Evolutionary conservation across 2,797 vertebrate species (phyloP).

Genomic region (Chaenodraco wilsoni): DNA sequence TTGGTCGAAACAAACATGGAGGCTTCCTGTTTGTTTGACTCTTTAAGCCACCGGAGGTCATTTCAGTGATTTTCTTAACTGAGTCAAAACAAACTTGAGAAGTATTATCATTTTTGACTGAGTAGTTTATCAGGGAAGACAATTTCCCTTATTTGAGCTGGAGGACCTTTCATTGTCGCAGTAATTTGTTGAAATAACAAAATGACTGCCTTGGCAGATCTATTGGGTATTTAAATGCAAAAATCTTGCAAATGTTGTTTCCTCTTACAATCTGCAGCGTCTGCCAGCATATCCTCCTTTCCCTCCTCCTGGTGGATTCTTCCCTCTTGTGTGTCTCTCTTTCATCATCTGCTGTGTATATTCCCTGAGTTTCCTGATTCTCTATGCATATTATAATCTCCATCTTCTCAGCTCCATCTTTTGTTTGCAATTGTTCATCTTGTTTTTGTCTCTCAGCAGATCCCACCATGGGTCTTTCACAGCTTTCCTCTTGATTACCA

Average conservation of each 20-base stretch:
- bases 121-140: slow-evolving; percentile 1
- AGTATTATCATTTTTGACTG: background rate
- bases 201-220: slow-evolving; percentile 1
- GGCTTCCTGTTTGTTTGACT: slow-evolving; percentile 2
- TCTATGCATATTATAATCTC: background rate
- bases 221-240: background rate
- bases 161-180: background rate
- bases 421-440: background rate
- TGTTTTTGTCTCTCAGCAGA: background rate
- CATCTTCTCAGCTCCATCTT: background rate
- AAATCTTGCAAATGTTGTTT: slow-evolving; percentile 1
- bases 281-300: background rate
- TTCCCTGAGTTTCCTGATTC: background rate
- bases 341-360: slow-evolving; percentile 1
- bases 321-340: background rate
- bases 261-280: background rate
- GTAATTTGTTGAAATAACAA: background rate
- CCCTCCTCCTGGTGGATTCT: background rate
- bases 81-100: background rate
- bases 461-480: background rate
- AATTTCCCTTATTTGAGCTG: background rate
- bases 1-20: slow-evolving; percentile 10
- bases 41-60: background rate
- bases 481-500: background rate
- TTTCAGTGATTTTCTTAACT: slow-evolving; percentile 13